phyloP scores from a whole-genome alignment of 2,797 vertebrate genomes.

The Channallabes apus region DNA sequence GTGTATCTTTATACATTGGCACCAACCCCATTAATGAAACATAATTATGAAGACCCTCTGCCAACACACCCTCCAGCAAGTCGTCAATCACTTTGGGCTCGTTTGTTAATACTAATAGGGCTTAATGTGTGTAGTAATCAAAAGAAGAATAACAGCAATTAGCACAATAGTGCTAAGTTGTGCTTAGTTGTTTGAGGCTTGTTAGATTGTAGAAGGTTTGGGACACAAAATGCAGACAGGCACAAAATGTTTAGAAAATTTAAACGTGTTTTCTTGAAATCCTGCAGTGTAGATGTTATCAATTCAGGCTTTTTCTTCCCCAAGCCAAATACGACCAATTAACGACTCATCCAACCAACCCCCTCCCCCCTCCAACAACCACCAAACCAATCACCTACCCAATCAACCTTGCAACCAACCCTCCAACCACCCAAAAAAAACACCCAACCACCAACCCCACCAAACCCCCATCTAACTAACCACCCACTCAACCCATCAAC shows the following conservation, averaged over 20 bases:
- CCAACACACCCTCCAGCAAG: slow-evolving; percentile 1
- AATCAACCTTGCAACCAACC: background rate
- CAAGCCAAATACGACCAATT: background rate
- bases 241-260: background rate
- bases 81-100: slow-evolving; percentile 18
- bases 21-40: slow-evolving; percentile 37
- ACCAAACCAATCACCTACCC: too few species aligned
- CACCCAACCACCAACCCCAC: too few species aligned
- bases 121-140: slow-evolving; percentile 13
- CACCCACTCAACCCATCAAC: too few species aligned
- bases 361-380: too few species aligned
- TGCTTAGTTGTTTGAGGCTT: background rate
- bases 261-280: background rate
- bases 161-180: background rate
- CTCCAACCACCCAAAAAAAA: too few species aligned
- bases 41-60: slow-evolving; percentile 47
- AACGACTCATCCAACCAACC: background rate
- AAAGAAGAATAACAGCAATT: background rate
- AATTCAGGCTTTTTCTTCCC: background rate
- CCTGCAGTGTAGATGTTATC: background rate
- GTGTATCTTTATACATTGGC: slow-evolving; percentile 23
- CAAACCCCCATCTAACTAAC: too few species aligned
- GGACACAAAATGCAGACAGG: background rate
- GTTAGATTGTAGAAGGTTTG: background rate
- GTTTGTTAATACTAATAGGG: slow-evolving; percentile 22